Base-by-base conservation (phyloP, 2,797 vertebrate genomes). In the Vespertilio murinus region DNA sequence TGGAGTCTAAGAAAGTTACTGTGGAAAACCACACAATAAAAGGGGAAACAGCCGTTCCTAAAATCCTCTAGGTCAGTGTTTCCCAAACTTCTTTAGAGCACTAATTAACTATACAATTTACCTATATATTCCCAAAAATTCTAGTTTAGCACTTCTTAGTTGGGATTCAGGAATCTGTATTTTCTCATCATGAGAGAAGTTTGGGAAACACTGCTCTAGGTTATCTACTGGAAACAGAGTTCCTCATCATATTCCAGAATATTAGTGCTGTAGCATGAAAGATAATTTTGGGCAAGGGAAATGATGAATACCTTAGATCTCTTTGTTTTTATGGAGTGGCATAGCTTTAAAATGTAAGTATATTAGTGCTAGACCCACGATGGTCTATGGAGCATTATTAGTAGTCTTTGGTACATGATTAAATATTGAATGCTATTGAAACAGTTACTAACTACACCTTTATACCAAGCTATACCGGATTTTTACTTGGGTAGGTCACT, bases 291-390 rank as follows among this genome's bases (percentile, higher is more conserved):
- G 35, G 83, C 67, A 80, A 42, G 28, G 67, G 54, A 75, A 81
- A 47, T 52, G 23, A 52, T 28, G 3, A 77, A 64, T 23, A 90
- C 8, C 17, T 80, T 73, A 45, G n/a, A 83, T 87, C 38, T 78
- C 56, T 52, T 52, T 71, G 7, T 77, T 95, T 90, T 93, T 87
- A 28, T 64, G 30, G 59, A 83, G 40, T 69, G 14, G 5, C 77
- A 4, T 70, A 85, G 70, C 74, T 94, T 95, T 95, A 91, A 85
- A 85, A n/a, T 70, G 3, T 73, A 56, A 91, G 13, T 47, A 1
- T 83, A 20, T 93, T 73, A 61, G 11, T 84, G 59, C 74, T 83
- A 35, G 52, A 77, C 59, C 20, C 22, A 2, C 56, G 49, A 74
- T 35, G 40, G 33, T 28, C 69, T 84, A 30, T 70, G 52, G 47